These are phyloP conservation scores for Dendrolimus kikuchii DNA, from an alignment of 1,140 invertebrate genomes.

Conservation along the genomic window DNA sequence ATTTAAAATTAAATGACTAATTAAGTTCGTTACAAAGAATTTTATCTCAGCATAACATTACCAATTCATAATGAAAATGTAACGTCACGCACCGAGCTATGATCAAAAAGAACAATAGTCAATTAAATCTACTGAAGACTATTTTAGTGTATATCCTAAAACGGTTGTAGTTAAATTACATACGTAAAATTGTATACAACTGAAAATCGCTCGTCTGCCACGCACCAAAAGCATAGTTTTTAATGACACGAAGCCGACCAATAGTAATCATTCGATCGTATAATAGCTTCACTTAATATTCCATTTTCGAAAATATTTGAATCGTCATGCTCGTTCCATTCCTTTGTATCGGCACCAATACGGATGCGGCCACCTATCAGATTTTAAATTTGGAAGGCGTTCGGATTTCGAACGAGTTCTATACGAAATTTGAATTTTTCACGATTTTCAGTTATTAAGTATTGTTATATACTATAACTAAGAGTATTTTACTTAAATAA, in stretches of 20 bases:
- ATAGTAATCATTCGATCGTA: conserved; percentile 59
- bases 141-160: too few species aligned
- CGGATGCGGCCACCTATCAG: conserved; percentile 45
- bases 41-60: too few species aligned
- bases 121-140: too few species aligned
- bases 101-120: too few species aligned
- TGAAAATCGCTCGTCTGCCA: conserved; percentile 1
- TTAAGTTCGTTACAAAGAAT: too few species aligned
- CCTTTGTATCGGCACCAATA: conserved; percentile 47
- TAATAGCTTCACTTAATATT: conserved; percentile 70
- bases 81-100: too few species aligned
- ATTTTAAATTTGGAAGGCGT: conserved; percentile 63
- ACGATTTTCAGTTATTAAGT: too few species aligned
- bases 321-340: conserved; percentile 66
- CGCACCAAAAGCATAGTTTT: conserved; percentile 35
- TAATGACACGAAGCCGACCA: conserved; percentile 48
- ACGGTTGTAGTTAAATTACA: neutral
- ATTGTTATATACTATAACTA: too few species aligned
- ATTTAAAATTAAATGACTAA: too few species aligned
- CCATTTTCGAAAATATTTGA: conserved; percentile 70
- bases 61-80: too few species aligned
- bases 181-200: conserved; percentile 3
- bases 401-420: conserved; percentile 40
- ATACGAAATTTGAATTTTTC: conserved; percentile 35
- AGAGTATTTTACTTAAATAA: too few species aligned